Base-by-base conservation (phyloP, 2,888 invertebrate species). In the Helicoverpa assulta region DNA sequence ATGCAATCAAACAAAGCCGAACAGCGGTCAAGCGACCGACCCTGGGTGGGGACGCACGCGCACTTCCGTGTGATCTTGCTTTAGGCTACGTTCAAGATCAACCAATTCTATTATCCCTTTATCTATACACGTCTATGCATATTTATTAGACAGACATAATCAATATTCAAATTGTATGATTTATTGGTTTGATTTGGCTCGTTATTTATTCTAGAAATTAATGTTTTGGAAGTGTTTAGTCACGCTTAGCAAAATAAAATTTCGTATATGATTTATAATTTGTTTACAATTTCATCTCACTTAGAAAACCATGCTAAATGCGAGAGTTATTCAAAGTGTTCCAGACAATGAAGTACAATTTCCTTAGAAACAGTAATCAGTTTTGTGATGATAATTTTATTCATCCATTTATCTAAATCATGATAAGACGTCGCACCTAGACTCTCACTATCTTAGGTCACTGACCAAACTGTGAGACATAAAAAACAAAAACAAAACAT, bases 61-160 rank as follows among this genome's bases (percentile, higher is more conserved):
- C 69, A 74, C 88, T 91, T 91, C 91, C 91, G 91, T 83, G 78
- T 88, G 83, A 82, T 82, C 83, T 76, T 78, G 72, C 85, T 84
- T 82, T 79, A 78, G 79, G 80, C 81, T 73, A 65, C 72, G 71
- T 84, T 83, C 85, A 83, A 84, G 83, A 77, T 57, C 83, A 83
- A 82, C 71, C 60, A 79, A 83, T 79, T 85, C 80, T 80, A 86
- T 86, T 86, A 84, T 85, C 84, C 84, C 82, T 86, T 86, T 78
- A 83, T 83, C 80, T 81, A 78, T 67, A 69, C 58, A 53, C 70
- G 72, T 73, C 60, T 60, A 75, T 77, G 63, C 73, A 83, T 80
- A 73, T 50, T 37, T 74, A 71, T 78, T 50, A 70, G 56, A 2
- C 16, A 37, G n/a, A 58, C 18, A 26, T 56, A 65, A 58, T 51